phyloP scores from a whole-genome alignment of 2,113 vertebrate genomes.

The Nothobranchius kuhntae region DNA sequence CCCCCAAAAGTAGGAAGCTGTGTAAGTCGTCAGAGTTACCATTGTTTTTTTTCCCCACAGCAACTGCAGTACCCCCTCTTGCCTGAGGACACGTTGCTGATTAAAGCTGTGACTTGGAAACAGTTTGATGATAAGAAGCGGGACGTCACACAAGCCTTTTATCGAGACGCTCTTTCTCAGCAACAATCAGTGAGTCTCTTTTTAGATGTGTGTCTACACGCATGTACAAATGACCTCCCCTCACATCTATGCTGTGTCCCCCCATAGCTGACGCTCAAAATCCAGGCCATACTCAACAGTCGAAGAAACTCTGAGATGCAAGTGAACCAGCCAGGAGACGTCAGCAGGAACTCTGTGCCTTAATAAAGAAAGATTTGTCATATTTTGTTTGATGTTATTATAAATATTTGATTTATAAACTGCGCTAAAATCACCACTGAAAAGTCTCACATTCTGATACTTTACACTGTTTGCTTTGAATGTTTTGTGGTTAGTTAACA shows the following conservation, averaged over 20 bases:
- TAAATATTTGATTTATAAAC: too few species aligned
- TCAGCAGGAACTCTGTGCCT: neutral
- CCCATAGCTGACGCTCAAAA: slow-evolving; percentile 53
- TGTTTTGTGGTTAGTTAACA: neutral
- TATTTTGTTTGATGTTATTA: too few species aligned
- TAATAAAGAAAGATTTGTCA: neutral
- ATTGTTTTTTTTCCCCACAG: slow-evolving; percentile 17
- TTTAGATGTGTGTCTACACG: neutral
- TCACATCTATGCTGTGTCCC: slow-evolving; percentile 2
- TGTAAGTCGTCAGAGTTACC: neutral
- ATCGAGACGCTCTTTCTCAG: slow-evolving; percentile 40
- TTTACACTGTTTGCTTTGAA: neutral
- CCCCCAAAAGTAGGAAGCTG: too few species aligned
- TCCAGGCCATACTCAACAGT: slow-evolving; percentile 50
- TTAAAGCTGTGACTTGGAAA: slow-evolving; percentile 48
- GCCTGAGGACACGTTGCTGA: neutral
- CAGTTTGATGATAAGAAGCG: slow-evolving; percentile 32
- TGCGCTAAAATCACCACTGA: too few species aligned
- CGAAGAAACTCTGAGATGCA: slow-evolving; percentile 20
- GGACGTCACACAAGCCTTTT: slow-evolving; percentile 25
- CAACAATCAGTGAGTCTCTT: slow-evolving; percentile 50
- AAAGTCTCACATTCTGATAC: neutral
- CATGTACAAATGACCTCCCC: neutral
- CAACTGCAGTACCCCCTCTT: slow-evolving; percentile 44
- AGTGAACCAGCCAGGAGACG: neutral